phyloP scores from a whole-genome alignment of 2,888 invertebrate genomes.

The Acrobasis consociella region DNA sequence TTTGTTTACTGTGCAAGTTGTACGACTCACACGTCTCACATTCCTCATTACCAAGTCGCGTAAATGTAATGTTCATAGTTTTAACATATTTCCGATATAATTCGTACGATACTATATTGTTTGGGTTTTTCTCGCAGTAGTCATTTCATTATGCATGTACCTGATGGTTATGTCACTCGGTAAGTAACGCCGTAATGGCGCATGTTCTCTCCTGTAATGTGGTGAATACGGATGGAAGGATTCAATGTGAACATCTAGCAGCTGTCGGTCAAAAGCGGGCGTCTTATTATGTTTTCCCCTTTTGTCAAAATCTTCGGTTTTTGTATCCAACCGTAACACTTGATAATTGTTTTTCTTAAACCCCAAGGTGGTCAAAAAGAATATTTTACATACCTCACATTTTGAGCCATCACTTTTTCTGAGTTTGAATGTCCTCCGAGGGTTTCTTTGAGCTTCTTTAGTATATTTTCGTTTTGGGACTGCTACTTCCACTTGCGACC shows the following conservation, averaged over 20 bases:
- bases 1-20: constrained; percentile 23
- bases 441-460: constrained; percentile 24
- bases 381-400: constrained; percentile 25
- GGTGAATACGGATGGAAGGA: constrained; percentile 21
- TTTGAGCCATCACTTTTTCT: constrained; percentile 15
- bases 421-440: constrained; percentile 19
- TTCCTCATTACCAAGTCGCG: constrained; percentile 24
- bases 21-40: constrained; percentile 23
- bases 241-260: constrained; percentile 20
- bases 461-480: constrained; percentile 25
- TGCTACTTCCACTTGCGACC: constrained; percentile 18
- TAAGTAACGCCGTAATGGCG: constrained; percentile 19
- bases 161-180: constrained; percentile 20
- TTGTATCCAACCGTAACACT: not conserved
- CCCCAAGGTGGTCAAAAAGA: constrained; percentile 25
- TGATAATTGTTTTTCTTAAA: constrained; percentile 22
- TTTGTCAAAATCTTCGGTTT: constrained; percentile 11
- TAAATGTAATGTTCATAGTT: constrained; percentile 24
- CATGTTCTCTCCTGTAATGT: constrained; percentile 24
- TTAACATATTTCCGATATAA: constrained; percentile 25
- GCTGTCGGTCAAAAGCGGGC: constrained; percentile 20
- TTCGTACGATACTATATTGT: constrained; percentile 22
- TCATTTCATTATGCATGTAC: constrained; percentile 22
- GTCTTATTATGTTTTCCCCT: constrained; percentile 23
- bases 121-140: constrained; percentile 22